These are phyloP conservation scores for Pachydiplax longipennis DNA, from an alignment of 2,888 invertebrate species.

Conservation along the genomic window DNA sequence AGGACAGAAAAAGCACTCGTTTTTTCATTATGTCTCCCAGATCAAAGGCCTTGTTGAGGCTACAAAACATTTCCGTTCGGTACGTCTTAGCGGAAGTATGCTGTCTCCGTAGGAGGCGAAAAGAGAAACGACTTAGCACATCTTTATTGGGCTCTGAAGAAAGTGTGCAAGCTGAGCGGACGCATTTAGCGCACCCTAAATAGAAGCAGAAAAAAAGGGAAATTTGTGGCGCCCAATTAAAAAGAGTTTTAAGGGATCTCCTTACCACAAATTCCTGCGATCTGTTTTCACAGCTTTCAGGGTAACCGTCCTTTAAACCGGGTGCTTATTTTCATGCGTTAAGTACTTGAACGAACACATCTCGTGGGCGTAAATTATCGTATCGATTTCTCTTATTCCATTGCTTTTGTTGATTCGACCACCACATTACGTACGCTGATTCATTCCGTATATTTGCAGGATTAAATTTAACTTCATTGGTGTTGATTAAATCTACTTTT, in stretches of 20 bases:
- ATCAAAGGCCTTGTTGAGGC: not conserved
- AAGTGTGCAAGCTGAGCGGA: not conserved
- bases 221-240: not conserved
- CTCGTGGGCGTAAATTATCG: too few species aligned
- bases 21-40: not conserved
- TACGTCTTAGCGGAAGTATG: not conserved
- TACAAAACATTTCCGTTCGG: not conserved
- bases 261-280: not conserved
- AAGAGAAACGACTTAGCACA: not conserved
- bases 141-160: not conserved
- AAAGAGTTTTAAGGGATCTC: not conserved
- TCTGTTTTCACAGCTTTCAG: not conserved
- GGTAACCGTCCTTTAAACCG: not conserved
- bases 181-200: not conserved
- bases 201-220: not conserved
- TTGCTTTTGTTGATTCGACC: too few species aligned
- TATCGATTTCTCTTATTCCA: too few species aligned
- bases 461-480: too few species aligned
- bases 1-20: not conserved
- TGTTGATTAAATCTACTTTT: too few species aligned
- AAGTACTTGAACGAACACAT: too few species aligned
- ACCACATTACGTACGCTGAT: too few species aligned
- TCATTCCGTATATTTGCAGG: too few species aligned
- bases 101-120: not conserved
- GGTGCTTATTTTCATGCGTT: not conserved